Percentiles rank a stretch among this genome's conserved stretches.
These are phyloP conservation scores for Xyrauchen texanus DNA, from an alignment of 2,113 vertebrate genomes.

Conservation along the genomic window DNA sequence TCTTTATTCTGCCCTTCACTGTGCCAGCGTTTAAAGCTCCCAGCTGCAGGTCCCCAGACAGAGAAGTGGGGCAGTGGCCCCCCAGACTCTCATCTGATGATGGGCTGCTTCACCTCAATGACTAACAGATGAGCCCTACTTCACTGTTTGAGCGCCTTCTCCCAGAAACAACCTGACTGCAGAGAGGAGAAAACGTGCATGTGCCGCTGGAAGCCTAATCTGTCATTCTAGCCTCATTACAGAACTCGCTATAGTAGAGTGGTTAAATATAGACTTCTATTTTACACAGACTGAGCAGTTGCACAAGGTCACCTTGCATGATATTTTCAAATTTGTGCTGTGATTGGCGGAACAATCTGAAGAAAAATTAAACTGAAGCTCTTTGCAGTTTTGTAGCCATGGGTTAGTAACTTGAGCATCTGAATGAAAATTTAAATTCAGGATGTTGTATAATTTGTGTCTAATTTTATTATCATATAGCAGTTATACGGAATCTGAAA, in stretches of 20 bases:
- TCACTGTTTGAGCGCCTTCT: conserved; percentile 39
- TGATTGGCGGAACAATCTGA: not conserved
- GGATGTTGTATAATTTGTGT: too few relatives aligned
- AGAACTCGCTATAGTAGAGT: conserved; percentile 59
- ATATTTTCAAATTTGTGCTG: not conserved
- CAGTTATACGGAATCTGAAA: too few relatives aligned
- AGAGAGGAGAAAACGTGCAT: conserved; percentile 38
- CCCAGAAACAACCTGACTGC: conserved; percentile 44
- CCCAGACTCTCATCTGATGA: conserved; percentile 16
- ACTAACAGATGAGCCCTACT: conserved; percentile 52
- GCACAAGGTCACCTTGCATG: conserved; percentile 50
- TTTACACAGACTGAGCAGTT: conserved; percentile 49
- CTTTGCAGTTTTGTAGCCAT: not conserved
- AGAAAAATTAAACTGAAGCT: not conserved
- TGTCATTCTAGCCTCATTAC: conserved; percentile 72
- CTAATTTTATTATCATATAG: too few relatives aligned
- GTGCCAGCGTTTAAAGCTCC: conserved; percentile 10
- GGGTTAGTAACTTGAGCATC: too few relatives aligned
- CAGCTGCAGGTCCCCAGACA: conserved; percentile 40
- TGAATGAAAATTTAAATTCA: too few relatives aligned
- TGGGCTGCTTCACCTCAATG: conserved; percentile 37
- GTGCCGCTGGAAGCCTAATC: conserved; percentile 63
- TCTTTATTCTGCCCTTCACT: conserved; percentile 39
- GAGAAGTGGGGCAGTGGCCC: conserved; percentile 37
- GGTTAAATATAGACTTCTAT: conserved; percentile 69